Conservation (phyloP, 1,140 invertebrate species). For the Phocides pigmalion region DNA sequence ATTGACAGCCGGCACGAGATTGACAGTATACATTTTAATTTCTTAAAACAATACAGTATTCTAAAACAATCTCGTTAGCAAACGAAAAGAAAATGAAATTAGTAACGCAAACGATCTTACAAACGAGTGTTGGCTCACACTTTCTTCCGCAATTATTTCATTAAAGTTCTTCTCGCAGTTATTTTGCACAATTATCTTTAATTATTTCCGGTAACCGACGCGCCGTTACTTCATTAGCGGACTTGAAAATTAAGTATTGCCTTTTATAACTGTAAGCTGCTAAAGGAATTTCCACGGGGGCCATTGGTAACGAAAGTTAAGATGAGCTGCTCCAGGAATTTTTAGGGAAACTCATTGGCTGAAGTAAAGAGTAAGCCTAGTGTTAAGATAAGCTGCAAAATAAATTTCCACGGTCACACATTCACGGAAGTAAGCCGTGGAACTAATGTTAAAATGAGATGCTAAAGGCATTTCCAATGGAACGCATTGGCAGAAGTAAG, state of each 20-base stretch:
- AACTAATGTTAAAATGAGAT: too few species aligned
- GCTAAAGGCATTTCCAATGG: too few species aligned
- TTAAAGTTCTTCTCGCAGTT: constrained; percentile 18
- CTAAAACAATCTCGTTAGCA: not conserved
- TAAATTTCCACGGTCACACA: too few species aligned
- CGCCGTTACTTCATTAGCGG: constrained; percentile 12
- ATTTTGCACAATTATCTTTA: constrained; percentile 22
- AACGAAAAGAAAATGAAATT: constrained; percentile 31
- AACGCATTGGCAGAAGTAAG: too few species aligned
- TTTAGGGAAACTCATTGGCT: too few species aligned
- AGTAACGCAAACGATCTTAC: constrained; percentile 19
- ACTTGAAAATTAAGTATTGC: not conserved
- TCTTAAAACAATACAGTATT: not conserved
- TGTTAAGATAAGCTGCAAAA: too few species aligned
- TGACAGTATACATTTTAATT: not conserved
- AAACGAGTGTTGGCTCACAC: constrained; percentile 26
- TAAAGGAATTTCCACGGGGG: too few species aligned
- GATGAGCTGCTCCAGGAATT: too few species aligned
- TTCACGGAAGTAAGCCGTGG: too few species aligned
- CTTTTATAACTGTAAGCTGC: not conserved
- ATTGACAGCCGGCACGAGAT: too few species aligned
- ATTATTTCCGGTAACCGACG: constrained; percentile 20
- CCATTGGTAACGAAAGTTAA: too few species aligned
- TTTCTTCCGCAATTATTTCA: constrained; percentile 31
- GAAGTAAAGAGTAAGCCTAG: too few species aligned